Evolutionary conservation across 2,888 invertebrate genomes (phyloP).

Genomic region (Monochamus alternatus): DNA sequence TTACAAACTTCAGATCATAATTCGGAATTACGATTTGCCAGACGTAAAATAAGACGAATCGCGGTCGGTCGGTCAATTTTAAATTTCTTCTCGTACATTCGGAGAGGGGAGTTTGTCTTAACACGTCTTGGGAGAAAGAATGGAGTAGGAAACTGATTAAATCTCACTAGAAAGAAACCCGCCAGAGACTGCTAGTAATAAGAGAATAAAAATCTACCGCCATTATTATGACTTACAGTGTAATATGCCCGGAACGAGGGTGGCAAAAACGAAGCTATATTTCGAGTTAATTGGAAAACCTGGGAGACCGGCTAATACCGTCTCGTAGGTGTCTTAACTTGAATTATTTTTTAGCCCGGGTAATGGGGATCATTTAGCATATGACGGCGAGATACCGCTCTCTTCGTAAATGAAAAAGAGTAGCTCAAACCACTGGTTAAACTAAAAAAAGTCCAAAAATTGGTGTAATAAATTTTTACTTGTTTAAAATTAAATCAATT

Average conservation of each 20-base stretch:
- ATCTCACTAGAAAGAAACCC: constrained; percentile 31
- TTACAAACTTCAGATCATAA: too few relatives aligned
- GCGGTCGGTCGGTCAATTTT: not conserved
- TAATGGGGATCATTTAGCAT: constrained; percentile 9
- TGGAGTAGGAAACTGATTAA: constrained; percentile 34
- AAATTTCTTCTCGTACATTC: not conserved
- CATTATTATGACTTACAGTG: constrained; percentile 39
- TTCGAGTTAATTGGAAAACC: constrained; percentile 37
- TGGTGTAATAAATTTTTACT: too few relatives aligned
- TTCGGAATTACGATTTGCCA: not conserved
- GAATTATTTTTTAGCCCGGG: not conserved
- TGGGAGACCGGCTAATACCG: constrained; percentile 23
- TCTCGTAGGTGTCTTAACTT: constrained; percentile 13
- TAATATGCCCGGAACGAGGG: constrained; percentile 31
- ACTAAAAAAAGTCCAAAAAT: too few relatives aligned
- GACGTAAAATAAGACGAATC: constrained; percentile 1
- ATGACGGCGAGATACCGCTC: not conserved
- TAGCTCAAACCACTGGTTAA: too few relatives aligned
- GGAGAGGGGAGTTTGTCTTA: constrained; percentile 3
- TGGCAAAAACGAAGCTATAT: constrained; percentile 32
- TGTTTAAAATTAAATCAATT: too few relatives aligned
- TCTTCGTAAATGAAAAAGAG: not conserved
- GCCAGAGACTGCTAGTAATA: constrained; percentile 30
- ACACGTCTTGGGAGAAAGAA: constrained; percentile 24
- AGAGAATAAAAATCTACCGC: constrained; percentile 38